Base-by-base conservation (phyloP, 2,888 invertebrate genomes). In the Aricia artaxerxes region DNA sequence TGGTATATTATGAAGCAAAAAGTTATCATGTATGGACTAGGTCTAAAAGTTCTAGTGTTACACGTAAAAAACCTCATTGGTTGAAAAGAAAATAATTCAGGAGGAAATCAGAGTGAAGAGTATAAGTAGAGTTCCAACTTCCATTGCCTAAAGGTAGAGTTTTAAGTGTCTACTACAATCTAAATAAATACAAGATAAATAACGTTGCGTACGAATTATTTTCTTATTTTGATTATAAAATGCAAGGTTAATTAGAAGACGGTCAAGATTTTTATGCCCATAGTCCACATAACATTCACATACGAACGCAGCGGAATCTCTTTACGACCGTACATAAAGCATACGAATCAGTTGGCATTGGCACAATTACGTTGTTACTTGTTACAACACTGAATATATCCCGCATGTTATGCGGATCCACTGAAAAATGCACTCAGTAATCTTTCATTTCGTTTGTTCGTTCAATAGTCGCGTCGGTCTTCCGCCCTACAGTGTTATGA, bases 261-360 rank as follows among this genome's bases (percentile, higher is more conserved):
- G 31, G 57, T 57, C 16, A 57, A 57, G 57, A 57, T 13, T 57
- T 57, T 57, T 4, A 57, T 57, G 16, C 57, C 57, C 57, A 57
- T 57, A 57, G 57, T 57, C 13, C 53, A 57, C 57, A 57, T 57
- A 57, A 57, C 53, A 57, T 57, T 57, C 57, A 57, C 16, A 57
- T 57, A 57, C 16, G 31, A 31, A 4, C 1, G 64, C 4, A n/a
- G 31, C 72, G 72, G 13, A 72, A 72, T 72, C 72, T 73, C 44
- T 75, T 49, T 49, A 75, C 31, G 24, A 49, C 5, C 75, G 53
- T 49, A 13, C 75, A 75, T 73, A 40, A 75, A 75, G 49, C 24
- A n/a, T 13, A 53, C 53, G 53, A 53, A 31, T 49, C 75, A 53
- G 75, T 75, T 75, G 75, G 75, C 53, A 75, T 75, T 49, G 75